Conservation (phyloP, 2,113 vertebrate species). For the Acanthisitta chloris region DNA sequence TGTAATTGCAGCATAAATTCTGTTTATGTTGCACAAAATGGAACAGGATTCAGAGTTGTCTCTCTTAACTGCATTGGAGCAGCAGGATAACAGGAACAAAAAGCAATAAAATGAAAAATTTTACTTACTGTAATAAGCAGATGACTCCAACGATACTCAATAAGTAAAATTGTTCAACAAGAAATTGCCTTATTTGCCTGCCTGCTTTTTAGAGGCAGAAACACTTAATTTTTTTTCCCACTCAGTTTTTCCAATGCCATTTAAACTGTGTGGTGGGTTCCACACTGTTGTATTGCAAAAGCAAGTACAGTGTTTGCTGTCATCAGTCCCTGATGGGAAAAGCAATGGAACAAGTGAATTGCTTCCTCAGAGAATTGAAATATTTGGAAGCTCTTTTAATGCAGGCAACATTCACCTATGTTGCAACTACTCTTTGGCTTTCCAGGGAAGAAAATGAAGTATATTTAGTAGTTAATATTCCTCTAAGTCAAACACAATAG, state of each 20-base stretch:
- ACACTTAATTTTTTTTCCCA: background rate
- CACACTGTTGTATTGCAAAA: background rate
- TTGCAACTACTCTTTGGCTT: background rate
- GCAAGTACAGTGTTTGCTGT: background rate
- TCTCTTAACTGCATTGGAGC: constrained; percentile 21
- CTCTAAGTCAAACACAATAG: background rate
- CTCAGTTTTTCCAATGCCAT: background rate
- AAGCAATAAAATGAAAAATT: background rate
- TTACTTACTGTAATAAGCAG: constrained; percentile 14
- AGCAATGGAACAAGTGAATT: background rate
- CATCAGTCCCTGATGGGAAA: background rate
- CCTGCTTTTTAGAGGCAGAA: background rate
- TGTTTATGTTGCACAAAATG: constrained; percentile 35
- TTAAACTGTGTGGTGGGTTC: background rate
- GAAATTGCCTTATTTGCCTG: background rate
- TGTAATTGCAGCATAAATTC: constrained; percentile 47
- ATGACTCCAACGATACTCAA: background rate
- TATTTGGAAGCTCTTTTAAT: background rate
- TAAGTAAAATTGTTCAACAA: background rate
- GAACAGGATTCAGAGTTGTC: background rate
- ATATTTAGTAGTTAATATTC: background rate
- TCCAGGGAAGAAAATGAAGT: background rate
- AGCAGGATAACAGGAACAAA: constrained; percentile 39
- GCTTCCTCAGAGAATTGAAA: background rate
- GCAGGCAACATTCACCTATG: background rate